A percentile compares a stretch with the other conserved stretches of the same genome.
Conservation (phyloP, 2,113 vertebrate genomes). For the Theristicus caerulescens region DNA sequence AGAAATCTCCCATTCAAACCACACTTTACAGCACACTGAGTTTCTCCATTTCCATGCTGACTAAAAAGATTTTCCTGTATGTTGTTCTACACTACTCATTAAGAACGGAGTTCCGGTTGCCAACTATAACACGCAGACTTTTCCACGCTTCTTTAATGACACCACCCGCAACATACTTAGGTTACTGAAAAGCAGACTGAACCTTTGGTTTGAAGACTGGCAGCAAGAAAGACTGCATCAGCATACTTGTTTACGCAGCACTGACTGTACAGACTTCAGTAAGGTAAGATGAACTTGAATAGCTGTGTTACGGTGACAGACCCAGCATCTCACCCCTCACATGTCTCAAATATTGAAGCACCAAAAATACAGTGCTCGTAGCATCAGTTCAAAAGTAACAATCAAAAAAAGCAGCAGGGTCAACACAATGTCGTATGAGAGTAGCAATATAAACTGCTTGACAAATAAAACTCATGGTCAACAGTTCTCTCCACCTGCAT, state of each 20-base stretch:
- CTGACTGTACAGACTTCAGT: background rate
- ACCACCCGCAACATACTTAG: rapidly evolving
- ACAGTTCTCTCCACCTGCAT: background rate
- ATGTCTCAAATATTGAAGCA: background rate
- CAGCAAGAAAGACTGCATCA: background rate
- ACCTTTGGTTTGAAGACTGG: background rate
- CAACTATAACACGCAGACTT: background rate
- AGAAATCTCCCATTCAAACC: background rate
- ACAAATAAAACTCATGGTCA: background rate
- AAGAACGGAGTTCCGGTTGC: background rate
- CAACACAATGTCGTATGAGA: background rate
- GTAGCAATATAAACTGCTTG: background rate
- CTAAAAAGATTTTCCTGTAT: background rate
- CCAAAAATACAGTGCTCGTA: background rate
- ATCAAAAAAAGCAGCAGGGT: background rate
- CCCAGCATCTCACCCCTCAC: background rate
- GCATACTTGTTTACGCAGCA: background rate
- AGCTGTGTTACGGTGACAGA: background rate
- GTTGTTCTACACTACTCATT: background rate
- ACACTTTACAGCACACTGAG: background rate
- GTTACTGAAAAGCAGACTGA: background rate
- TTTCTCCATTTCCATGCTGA: background rate
- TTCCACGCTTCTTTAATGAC: background rate
- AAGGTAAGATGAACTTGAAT: background rate
- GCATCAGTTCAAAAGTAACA: background rate